Evolutionary conservation across 2,113 vertebrate species (phyloP), one percentile per base, ranked within the genome.

Genomic region (Asarcornis scutulata): DNA sequence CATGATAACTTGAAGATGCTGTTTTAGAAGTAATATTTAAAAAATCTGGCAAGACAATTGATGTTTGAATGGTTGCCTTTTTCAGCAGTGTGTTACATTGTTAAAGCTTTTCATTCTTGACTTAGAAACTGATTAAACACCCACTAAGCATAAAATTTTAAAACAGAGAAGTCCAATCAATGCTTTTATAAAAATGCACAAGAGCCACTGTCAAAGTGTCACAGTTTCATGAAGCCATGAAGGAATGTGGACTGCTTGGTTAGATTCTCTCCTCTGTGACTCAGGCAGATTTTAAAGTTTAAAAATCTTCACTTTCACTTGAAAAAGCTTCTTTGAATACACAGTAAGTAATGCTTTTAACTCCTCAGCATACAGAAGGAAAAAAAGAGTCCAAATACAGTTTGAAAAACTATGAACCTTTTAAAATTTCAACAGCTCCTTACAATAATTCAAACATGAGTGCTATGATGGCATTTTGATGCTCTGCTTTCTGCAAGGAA

Each of bases 271-370:
- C 74, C 67, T 91, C 55, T 93, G 78, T 88, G 81, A 89, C 66
- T 68, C 60, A 89, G 31, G n/a, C 81, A 59, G 87, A 84, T 88
- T 83, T 95, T 95, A 95, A 97, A 95, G 71, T 93, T 96, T 91
- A 83, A 97, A 95, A 92, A 83, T 96, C 81, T 89, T 94, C 74
- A 53, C 53, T 96, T 96, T 96, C 87, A 83, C 50, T 92, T 91
- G 82, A 88, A 89, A 87, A 95, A 71, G 55, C 78, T 92, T 94
- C 66, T 52, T 85, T 71, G 75, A 76, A 66, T 82, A 50, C 79
- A 32, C 11, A 85, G 89, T 91, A 74, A 85, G 82, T 74, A 94
- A 91, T 85, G 89, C 96, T 96, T 96, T 91, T 91, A 94, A 38
- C 78, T 95, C 67, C 87, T 82, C 58, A 23, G 58, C 50, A 50